Evolutionary conservation across 2,888 invertebrate species (phyloP).

Genomic region (Hecatera dysodea): DNA sequence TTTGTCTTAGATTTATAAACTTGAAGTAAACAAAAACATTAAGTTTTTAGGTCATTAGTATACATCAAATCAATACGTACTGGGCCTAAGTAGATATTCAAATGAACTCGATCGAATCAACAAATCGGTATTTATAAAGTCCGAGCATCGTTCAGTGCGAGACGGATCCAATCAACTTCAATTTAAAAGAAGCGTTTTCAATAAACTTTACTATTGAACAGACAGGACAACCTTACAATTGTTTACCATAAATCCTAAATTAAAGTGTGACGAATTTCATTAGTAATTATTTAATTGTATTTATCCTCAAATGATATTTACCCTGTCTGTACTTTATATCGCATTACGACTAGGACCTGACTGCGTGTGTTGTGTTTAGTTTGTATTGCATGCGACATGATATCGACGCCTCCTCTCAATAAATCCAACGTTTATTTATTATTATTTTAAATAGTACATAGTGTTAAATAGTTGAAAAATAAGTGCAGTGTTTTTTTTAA

Average conservation of each 20-base stretch:
- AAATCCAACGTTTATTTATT: conserved; percentile 18
- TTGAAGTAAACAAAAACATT: conserved; percentile 13
- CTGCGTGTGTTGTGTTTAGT: conserved; percentile 62
- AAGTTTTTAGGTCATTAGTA: background rate
- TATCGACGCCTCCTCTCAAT: conserved; percentile 56
- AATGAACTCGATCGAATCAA: conserved; percentile 14
- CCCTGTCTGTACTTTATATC: conserved; percentile 66
- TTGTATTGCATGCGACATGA: conserved; percentile 61
- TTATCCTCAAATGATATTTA: conserved; percentile 61
- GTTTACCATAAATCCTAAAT: conserved; percentile 11
- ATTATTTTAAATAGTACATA: conserved; percentile 14
- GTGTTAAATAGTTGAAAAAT: background rate
- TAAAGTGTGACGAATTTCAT: conserved; percentile 16
- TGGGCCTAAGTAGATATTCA: conserved; percentile 6
- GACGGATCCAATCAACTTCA: conserved; percentile 8
- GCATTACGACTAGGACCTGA: conserved; percentile 31
- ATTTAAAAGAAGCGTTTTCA: background rate
- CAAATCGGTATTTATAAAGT: background rate
- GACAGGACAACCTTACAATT: conserved; percentile 4
- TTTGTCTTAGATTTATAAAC: background rate
- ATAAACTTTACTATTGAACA: background rate
- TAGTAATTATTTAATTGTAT: conserved; percentile 15
- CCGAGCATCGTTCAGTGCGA: background rate
- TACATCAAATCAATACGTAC: background rate
- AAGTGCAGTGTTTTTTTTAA: conserved; percentile 7